Evolutionary conservation across 2,797 vertebrate species (phyloP).

Genomic region (Spinus olivaceus): DNA sequence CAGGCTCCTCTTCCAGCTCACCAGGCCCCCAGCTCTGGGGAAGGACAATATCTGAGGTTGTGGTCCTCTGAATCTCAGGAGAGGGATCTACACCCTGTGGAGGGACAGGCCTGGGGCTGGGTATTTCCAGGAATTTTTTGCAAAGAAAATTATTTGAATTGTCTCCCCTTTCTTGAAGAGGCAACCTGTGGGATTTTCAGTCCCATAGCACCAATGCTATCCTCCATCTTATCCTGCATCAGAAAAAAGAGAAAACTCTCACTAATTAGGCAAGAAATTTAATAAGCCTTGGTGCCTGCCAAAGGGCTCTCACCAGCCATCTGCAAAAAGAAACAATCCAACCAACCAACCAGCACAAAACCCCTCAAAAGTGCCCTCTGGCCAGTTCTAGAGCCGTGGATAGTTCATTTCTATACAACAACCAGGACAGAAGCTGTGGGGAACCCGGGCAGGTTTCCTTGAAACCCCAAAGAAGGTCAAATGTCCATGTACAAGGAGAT

Average conservation of each 20-base stretch:
- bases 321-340: neutral
- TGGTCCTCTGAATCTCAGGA: rapidly evolving
- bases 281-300: neutral
- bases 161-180: neutral
- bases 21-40: neutral
- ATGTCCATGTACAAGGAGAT: rapidly evolving
- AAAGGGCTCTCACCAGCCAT: neutral
- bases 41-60: neutral
- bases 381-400: neutral
- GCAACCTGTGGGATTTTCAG: neutral
- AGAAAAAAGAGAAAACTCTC: neutral
- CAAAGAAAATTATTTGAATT: neutral
- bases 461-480: neutral
- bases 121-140: neutral
- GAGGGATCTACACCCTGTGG: neutral
- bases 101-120: neutral
- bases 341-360: neutral
- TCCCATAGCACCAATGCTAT: neutral
- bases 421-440: neutral
- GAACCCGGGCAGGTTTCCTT: neutral
- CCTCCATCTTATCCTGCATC: neutral
- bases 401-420: neutral
- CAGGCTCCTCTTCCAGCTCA: neutral
- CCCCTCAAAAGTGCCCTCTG: neutral
- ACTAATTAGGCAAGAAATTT: neutral